Evolutionary conservation across 2,113 vertebrate species (phyloP).

Genomic region (Cyanocitta stelleri): DNA sequence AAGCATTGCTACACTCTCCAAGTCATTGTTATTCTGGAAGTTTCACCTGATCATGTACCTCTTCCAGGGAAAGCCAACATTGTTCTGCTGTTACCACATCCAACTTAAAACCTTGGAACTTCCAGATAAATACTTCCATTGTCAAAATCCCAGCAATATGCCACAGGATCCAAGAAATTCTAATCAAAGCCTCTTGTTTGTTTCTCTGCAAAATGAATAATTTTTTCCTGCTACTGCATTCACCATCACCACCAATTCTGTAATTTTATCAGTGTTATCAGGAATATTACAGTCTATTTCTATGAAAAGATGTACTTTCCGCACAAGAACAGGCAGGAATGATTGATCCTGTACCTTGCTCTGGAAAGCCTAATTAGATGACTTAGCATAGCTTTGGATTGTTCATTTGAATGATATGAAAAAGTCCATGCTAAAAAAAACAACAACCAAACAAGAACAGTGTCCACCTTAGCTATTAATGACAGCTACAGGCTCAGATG

Average conservation of each 20-base stretch:
- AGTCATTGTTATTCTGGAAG: not conserved
- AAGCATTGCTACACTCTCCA: not conserved
- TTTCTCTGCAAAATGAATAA: not conserved
- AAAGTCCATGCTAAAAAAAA: not conserved
- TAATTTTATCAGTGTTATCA: not conserved
- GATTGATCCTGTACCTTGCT: not conserved
- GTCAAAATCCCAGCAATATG: not conserved
- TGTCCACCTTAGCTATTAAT: not conserved
- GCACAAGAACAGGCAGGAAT: not conserved
- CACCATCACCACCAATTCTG: not conserved
- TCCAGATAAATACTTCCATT: not conserved
- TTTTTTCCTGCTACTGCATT: not conserved
- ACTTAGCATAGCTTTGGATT: not conserved
- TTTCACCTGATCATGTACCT: not conserved
- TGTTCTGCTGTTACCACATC: not conserved
- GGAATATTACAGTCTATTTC: not conserved
- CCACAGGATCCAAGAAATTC: not conserved
- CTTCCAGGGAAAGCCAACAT: not conserved
- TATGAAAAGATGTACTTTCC: not conserved
- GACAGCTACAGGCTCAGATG: not conserved
- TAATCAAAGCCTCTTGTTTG: not conserved
- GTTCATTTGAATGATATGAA: not conserved
- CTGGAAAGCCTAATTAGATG: not conserved
- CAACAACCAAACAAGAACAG: not conserved
- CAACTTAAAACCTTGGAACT: not conserved